Evolutionary conservation across 2,797 vertebrate species (phyloP), one percentile per base, ranked within the genome.

Genomic region (Emys orbicularis): DNA sequence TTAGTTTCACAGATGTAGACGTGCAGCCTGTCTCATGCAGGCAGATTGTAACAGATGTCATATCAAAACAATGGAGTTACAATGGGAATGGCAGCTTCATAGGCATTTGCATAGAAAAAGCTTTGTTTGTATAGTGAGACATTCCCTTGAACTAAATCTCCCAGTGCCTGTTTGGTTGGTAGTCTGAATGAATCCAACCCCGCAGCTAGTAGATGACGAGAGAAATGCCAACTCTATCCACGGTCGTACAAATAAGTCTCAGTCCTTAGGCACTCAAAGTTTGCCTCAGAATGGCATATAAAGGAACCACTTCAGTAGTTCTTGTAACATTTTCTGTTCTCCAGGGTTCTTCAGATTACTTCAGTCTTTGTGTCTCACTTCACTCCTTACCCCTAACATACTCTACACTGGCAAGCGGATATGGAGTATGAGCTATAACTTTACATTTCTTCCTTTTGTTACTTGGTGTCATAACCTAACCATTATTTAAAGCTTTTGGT

Each of bases 401-500:
- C 91, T 37, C 34, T n/a, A 12, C 34, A 12, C 34, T 72, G n/a
- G 61, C 19, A 56, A 84, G 88, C 50, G 86, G 80, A 74, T 81
- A 82, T 77, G 56, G 3, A 31, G 12, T 74, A 8, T 3, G 8
- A 91, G 49, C 90, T 96, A 5, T 77, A 83, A 50, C 79, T 77
- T 90, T 68, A 77, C 50, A 23, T 94, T 72, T 93, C 80, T 92
- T 94, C n/a, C 59, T 37, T 31, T 41, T 82, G 82, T 34, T 77
- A 34, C 44, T 49, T 89, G 47, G 31, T 84, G 29, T 41, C 15
- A 1, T 44, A 61, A 74, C 41, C 21, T 89, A 92, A 86, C 34
- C 31, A 16, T 85, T 83, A 49, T 82, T 95, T 93, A 95, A 85
- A 85, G 56, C 50, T 57, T 77, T 93, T 84, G 88, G 44, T 85